Evolutionary conservation across 2,888 invertebrate genomes (phyloP), one percentile per base, ranked within the genome.

Genomic region (Pantelozetes paolii): DNA sequence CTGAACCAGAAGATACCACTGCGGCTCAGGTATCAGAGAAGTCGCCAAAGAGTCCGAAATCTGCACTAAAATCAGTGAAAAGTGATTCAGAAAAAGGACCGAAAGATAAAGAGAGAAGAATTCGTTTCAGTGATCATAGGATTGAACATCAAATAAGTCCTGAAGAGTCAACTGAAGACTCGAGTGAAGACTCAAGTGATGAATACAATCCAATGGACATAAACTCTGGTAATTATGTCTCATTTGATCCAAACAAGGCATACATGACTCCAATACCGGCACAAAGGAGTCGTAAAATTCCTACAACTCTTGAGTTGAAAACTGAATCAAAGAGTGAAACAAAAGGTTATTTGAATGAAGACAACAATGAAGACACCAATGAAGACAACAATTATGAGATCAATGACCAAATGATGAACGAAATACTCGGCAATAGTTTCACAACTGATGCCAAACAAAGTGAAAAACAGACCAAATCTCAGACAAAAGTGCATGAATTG

Each of bases 101-200:
- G 5, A 57, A 64, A 40, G 23, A 20, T 26, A 45, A 40, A 45
- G 30, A 59, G 11, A 50, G 48, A 36, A 30, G 48, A 32, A 73
- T 73, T 20, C 28, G 50, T 20, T 73, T 73, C 20, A 73, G 69
- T 71, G 69, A 73, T 8, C 69, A 73, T 18, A 20, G 48, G 9
- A 73, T 73, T 40, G 73, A 73, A 42, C 50, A 32, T 50, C 30
- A 59, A 54, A 73, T 73, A 15, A 73, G 73, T 48, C 73, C 73
- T 0, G 28, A 32, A 40, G 69, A 69, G 9, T 64, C 64, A n/a
- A 28, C 15, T 30, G 59, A 59, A 59, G 59, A 59, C 1, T n/a
- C 36, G 2, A 72, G 72, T 54, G 40, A 40, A 3, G 54, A n/a
- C n/a, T n/a, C n/a, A n/a, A n/a, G 30, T 64, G 73, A 73, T 20